Base-by-base conservation (phyloP, 2,113 vertebrate species). In the Heterotis niloticus region DNA sequence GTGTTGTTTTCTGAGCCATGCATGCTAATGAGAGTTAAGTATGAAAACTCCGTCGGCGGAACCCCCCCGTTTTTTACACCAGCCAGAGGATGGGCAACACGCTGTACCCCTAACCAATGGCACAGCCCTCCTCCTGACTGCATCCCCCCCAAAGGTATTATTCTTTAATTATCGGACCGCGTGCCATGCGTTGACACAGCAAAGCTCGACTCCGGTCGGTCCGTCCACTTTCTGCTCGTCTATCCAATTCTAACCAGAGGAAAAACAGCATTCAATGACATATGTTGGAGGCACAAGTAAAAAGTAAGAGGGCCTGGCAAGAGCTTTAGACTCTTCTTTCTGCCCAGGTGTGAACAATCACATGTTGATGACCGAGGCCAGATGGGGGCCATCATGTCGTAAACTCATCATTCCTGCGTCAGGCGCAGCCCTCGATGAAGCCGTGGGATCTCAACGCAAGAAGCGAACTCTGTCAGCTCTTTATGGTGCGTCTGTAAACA, bases 1-100 rank as follows among this genome's bases (percentile, higher is more conserved):
- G 1, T 62, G 79, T 81, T 82, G 82, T 84, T 82, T 75, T 82
- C 34, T 28, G 60, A 86, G 77, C 64, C 64, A 5, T 57, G 23
- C 11, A 67, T 72, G 60, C 69, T 80, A 79, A 80, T 64, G 76
- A 78, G 56, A 75, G 59, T 73, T 79, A 80, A 81, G 71, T 69
- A 79, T 70, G 57, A 62, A 75, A 72, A 65, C 77, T 71, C 52
- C n/a, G 34, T 64, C 64, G 51, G 64, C 54, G 56, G 20, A 23
- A 64, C 10, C 34, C 68, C 57, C n/a, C 51, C 17, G 74, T 16
- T 65, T 9, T 75, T 28, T 75, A n/a, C n/a, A n/a, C 64, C 64
- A 9, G 9, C 57, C 57, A 59, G 9, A 11, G 57, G 57, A 59
- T 59, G 57, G 11, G 11, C 57, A 59, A 59, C 9, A 11, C 57